Evolutionary conservation across 2,797 vertebrate species (phyloP), one percentile per base, ranked within the genome.

Genomic region (Myoxocephalus aenaeus): DNA sequence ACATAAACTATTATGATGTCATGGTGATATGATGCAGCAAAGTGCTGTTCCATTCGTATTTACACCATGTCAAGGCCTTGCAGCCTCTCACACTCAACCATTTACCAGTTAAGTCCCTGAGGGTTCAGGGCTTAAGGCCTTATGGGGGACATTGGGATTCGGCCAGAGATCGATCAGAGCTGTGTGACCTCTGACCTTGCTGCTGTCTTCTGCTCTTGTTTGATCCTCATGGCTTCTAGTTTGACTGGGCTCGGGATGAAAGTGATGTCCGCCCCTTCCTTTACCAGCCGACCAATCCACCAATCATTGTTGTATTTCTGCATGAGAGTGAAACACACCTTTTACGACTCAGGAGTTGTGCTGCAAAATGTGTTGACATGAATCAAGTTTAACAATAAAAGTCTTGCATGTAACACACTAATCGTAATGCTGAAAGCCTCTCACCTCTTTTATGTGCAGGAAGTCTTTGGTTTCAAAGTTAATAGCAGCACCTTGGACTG

Each of bases 381-480:
- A 27, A 38, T 54, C 5, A n/a, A 11, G 44, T 22, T 51, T 42
- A 3, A 48, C 40, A 12, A 17, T 25, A 40, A 22, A 46, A n/a
- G 12, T 22, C 7, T 66, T 64, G 14, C 3, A 17, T 38, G 18
- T 10, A 14, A 36, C 1, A 13, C 9, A 11, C 62, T 9, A 7
- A 50, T 51, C 14, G 69, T 13, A 22, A n/a, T 38, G 17, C 53
- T 40, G 42, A 38, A 51, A 0, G 36, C 17, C 15, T 53, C 86
- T 94, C 85, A 98, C 98, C 97, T 99, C 98, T 94, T 98, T 99
- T 93, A 99, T 99, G 90, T 99, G 98, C 89, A 99, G 96, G 92
- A 99, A 99, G 94, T 99, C 98, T 97, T 98, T 99, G 96, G 97
- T 96, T 95, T 99, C 98, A 58, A 99, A 99, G 95, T 97, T 98